These are phyloP conservation scores for human (Homo sapiens) DNA, from an alignment of 2,113 vertebrate species.

Conservation along the genomic window GRCh38 chr20:38228501-38229000, in stretches of 20 bases:
- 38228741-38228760: not conserved
- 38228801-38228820: not conserved
- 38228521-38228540: not conserved
- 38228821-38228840: not conserved
- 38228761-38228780: not conserved
- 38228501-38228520: not conserved
- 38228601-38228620: rapidly evolving
- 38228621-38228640: constrained; percentile 13
- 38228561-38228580: not conserved
- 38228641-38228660: not conserved
- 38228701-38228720: not conserved
- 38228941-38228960: not conserved
- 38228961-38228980: not conserved
- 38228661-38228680: not conserved
- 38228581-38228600: not conserved
- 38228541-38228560: not conserved
- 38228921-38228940: not conserved
- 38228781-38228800: not conserved
- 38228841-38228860: not conserved
- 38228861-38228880: not conserved
- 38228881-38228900: not conserved
- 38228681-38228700: not conserved
- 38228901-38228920: not conserved
- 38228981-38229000: rapidly evolving
- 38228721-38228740: not conserved